Conservation (phyloP, 2,888 invertebrate species). For the Mesochorus sp. region DNA sequence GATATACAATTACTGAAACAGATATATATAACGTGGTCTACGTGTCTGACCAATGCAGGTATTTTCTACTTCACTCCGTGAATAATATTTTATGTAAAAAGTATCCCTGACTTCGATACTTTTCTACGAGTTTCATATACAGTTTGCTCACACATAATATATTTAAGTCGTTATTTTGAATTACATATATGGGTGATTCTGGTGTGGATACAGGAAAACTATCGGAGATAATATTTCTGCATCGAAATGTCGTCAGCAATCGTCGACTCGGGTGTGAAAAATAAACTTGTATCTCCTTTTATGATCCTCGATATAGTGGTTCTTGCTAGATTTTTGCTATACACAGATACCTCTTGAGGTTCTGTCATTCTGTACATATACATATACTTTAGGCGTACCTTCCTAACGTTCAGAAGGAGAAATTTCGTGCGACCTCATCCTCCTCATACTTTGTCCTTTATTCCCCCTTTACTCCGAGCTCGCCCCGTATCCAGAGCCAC, state of each 20-base stretch:
- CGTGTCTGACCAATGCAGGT: conserved; percentile 11
- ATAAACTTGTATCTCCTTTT: conserved; percentile 21
- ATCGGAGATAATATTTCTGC: not conserved
- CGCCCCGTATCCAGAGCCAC: conserved; percentile 29
- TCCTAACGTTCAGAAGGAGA: conserved; percentile 1
- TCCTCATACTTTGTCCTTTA: not conserved
- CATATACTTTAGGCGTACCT: not conserved
- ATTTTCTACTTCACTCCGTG: conserved; percentile 9
- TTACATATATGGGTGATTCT: not conserved
- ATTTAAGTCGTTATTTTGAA: not conserved
- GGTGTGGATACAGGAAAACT: not conserved
- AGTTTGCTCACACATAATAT: no score
- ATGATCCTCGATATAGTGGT: not conserved
- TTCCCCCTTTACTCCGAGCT: not conserved
- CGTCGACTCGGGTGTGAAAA: conserved; percentile 6
- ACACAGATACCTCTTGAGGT: not conserved
- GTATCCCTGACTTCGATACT: not conserved
- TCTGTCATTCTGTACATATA: not conserved
- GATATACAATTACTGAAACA: conserved; percentile 6
- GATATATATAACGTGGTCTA: not conserved
- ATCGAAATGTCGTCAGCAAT: conserved; percentile 1
- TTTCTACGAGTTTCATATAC: no score
- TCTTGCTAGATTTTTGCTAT: conserved; percentile 11
- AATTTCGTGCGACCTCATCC: conserved; percentile 1
- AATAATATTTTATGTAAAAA: not conserved